phyloP scores from a whole-genome alignment of 2,888 invertebrate species.

The Lasioglossum leucozonium region DNA sequence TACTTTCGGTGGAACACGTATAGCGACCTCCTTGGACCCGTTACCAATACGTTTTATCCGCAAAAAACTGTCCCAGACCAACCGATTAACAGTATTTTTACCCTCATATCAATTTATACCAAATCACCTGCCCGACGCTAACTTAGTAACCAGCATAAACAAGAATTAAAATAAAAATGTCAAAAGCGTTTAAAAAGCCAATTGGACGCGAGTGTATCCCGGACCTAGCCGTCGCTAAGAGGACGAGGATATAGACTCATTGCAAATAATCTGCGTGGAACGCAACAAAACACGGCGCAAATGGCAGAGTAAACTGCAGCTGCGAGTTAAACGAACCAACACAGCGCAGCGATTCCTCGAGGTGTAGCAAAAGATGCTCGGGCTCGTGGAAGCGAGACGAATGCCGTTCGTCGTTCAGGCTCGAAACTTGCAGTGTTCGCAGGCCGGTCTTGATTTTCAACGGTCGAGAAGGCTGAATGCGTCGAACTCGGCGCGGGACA shows the following conservation, averaged over 20 bases:
- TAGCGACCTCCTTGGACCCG: not conserved
- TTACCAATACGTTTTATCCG: not conserved
- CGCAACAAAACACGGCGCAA: not conserved
- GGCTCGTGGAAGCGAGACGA: constrained; percentile 37
- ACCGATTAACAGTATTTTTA: not conserved
- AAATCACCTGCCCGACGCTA: not conserved
- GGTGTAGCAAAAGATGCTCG: not conserved
- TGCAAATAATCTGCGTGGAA: not conserved
- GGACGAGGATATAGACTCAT: not conserved
- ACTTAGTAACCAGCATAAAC: too few relatives aligned
- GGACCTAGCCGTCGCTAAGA: not conserved
- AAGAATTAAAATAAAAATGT: too few relatives aligned
- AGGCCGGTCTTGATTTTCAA: constrained; percentile 54
- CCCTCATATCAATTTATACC: not conserved
- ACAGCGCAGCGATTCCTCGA: constrained; percentile 24
- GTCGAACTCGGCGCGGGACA: constrained; percentile 36
- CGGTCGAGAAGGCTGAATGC: constrained; percentile 44
- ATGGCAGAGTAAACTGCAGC: constrained; percentile 3
- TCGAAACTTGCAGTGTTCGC: constrained; percentile 19
- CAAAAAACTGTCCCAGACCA: not conserved
- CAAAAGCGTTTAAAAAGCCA: not conserved
- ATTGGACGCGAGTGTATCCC: not conserved
- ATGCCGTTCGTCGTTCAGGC: constrained; percentile 30
- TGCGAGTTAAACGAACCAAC: not conserved
- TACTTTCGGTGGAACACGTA: not conserved